A percentile compares a stretch with the other conserved stretches of the same genome.
These are phyloP conservation scores for Psittacula derbiana DNA, from an alignment of 2,797 vertebrate genomes.

Conservation along the genomic window DNA sequence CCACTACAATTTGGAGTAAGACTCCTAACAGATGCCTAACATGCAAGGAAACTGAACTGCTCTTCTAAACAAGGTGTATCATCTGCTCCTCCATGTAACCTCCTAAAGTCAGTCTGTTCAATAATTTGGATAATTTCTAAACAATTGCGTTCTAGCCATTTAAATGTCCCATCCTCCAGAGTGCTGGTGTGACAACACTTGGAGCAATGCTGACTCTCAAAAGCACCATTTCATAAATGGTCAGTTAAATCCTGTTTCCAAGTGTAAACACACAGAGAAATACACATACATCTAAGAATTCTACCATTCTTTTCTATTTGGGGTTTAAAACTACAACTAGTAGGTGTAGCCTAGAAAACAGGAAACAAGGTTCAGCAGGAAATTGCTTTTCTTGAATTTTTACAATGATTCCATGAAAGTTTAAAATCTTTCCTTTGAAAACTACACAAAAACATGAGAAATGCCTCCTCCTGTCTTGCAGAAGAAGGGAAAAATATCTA, in stretches of 20 bases:
- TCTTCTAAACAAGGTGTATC: not conserved
- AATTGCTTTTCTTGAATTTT: constrained; percentile 50
- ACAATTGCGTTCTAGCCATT: not conserved
- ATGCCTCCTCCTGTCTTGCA: constrained; percentile 8
- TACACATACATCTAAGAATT: constrained; percentile 17
- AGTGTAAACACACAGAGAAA: not conserved
- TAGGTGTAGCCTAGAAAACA: constrained; percentile 30
- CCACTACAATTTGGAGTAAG: not conserved
- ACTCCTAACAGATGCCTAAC: not conserved
- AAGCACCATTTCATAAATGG: not conserved
- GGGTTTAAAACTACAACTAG: constrained; percentile 13
- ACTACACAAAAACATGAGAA: not conserved
- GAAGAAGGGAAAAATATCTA: constrained; percentile 22
- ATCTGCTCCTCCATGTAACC: not conserved
- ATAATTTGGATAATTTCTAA: not conserved
- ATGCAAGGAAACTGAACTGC: not conserved
- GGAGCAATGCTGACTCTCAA: not conserved
- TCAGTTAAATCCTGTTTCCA: constrained; percentile 11
- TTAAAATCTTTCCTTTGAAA: constrained; percentile 15
- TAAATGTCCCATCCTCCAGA: not conserved
- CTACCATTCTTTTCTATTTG: constrained; percentile 13
- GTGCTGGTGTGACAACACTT: not conserved
- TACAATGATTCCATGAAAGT: not conserved
- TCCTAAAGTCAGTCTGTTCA: not conserved
- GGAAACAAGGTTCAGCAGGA: constrained; percentile 76